Evolutionary conservation across 2,797 vertebrate genomes (phyloP).

Genomic region (Oryzias dopingdopingensis): DNA sequence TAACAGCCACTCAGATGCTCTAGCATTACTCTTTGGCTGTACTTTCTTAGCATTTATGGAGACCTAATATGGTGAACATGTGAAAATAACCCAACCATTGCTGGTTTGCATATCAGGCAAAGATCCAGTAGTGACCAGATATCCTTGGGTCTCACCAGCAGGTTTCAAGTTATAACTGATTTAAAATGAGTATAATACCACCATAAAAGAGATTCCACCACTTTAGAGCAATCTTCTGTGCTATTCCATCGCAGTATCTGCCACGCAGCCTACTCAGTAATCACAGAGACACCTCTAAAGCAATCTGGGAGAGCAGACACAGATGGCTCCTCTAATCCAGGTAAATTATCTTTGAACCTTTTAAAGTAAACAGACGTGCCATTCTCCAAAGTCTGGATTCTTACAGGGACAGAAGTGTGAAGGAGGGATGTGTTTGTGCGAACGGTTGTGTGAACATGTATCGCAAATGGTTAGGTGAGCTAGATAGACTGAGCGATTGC

Average conservation of each 20-base stretch:
- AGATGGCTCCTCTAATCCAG: conserved; percentile 81
- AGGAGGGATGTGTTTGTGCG: conserved; percentile 9
- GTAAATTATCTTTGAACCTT: conserved; percentile 81
- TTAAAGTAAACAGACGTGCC: conserved; percentile 75
- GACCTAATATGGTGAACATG: too few species aligned
- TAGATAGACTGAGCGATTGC: conserved; percentile 15
- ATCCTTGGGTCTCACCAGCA: conserved; percentile 37
- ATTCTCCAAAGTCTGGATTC: conserved; percentile 59
- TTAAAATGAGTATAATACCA: conserved; percentile 57
- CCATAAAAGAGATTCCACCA: background rate
- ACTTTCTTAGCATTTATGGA: conserved; percentile 24
- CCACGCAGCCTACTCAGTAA: conserved; percentile 67
- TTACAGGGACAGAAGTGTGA: conserved; percentile 30
- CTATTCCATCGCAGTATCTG: conserved; percentile 45
- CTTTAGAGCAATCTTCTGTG: conserved; percentile 44
- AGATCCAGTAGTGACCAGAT: conserved; percentile 19
- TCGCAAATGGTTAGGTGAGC: conserved; percentile 17
- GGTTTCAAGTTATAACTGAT: conserved; percentile 52
- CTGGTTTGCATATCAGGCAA: conserved; percentile 13
- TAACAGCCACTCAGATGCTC: conserved; percentile 9
- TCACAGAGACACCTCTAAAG: conserved; percentile 78
- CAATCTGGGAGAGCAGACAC: conserved; percentile 75
- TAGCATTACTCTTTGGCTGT: conserved; percentile 26
- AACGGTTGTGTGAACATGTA: conserved; percentile 6
- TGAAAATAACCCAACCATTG: too few species aligned